Base-by-base conservation (phyloP, 2,888 invertebrate species). In the Agrochola circellaris region DNA sequence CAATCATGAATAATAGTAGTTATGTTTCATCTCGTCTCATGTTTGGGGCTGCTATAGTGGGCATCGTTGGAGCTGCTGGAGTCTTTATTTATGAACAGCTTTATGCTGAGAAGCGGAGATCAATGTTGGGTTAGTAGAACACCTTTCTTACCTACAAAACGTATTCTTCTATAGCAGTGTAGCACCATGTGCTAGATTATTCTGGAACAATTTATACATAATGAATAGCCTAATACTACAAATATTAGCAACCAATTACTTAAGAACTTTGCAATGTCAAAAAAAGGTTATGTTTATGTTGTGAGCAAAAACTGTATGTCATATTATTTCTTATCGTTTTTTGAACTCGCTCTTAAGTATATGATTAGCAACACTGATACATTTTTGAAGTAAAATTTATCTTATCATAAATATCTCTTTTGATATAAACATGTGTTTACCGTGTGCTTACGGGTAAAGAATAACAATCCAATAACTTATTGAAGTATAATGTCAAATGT, bases 61-160 rank as follows among this genome's bases (percentile, higher is more conserved):
- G 97, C 8, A 92, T 97, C 1, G 96, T 97, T 1, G 96, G 97
- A 4, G 97, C 97, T 2, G 96, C 96, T 56, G 97, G 97, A 4
- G 93, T 97, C 77, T 96, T 95, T 88, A 94, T 97, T 73, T 96
- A 96, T 77, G 97, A 97, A 88, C 96, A 96, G 83, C 91, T 97
- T 0, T 96, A 96, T 77, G 96, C 95, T 34, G 97, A 97, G 86
- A 97, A 95, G 84, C 88, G 95, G 54, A 91, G 97, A 87, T 89
- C 96, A 17, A 95, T 96, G 95, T 86, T 97, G 85, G 95, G 97
- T 97, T 87, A 92, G 93, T 92, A 82, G 61, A 66, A 68, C 48
- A 68, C 75, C 64, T 60, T 65, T 38, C 1, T 9, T 56, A 62
- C 13, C 4, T n/a, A 17, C 0, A 4, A 58, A 11, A 13, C 17